These are phyloP conservation scores for Delia radicum DNA, from an alignment of 1,140 invertebrate species.

Conservation along the genomic window DNA sequence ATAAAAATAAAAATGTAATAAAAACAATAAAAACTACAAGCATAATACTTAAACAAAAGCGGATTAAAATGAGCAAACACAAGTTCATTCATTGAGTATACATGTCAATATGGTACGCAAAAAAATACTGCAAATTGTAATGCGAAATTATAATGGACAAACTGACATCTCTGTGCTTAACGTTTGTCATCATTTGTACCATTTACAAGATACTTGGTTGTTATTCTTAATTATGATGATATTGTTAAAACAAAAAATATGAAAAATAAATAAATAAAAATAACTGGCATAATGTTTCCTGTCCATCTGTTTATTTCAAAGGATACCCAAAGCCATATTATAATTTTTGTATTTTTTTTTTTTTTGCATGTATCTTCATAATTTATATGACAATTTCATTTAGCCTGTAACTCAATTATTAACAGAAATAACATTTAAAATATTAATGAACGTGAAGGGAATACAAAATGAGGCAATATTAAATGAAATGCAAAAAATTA, in stretches of 20 bases:
- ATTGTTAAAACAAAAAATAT: too few species aligned
- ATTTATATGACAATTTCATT: slow-evolving; percentile 1
- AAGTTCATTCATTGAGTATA: background rate
- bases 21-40: background rate
- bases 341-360: background rate
- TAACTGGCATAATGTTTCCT: background rate
- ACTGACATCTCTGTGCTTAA: too few species aligned
- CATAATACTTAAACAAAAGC: slow-evolving; percentile 3
- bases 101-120: background rate
- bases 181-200: too few species aligned
- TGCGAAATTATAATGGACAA: too few species aligned
- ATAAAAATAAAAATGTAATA: background rate
- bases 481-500: too few species aligned
- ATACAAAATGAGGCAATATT: background rate
- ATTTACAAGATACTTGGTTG: too few species aligned
- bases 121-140: too few species aligned
- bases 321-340: background rate
- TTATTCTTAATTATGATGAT: too few species aligned
- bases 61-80: background rate
- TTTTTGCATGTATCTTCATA: background rate
- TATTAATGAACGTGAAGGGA: background rate
- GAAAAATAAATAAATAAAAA: background rate
- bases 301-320: background rate
- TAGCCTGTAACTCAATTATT: background rate
- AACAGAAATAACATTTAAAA: background rate